Evolutionary conservation across 2,888 invertebrate species (phyloP).

Genomic region (Noctua comes): DNA sequence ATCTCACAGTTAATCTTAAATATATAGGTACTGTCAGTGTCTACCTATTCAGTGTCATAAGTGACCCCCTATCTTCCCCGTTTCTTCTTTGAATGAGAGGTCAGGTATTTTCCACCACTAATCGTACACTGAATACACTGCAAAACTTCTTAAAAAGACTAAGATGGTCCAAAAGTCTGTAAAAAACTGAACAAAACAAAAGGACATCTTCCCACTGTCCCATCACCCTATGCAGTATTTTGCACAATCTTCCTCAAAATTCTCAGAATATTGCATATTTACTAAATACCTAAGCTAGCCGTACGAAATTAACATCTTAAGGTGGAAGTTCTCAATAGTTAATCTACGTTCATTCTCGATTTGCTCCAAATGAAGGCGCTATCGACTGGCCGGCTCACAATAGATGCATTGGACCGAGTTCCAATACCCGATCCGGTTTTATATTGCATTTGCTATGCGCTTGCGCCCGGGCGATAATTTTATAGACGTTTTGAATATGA

Average conservation of each 20-base stretch:
- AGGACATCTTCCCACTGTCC: background rate
- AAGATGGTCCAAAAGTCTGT: background rate
- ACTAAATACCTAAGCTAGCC: conserved; percentile 58
- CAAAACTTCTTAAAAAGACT: background rate
- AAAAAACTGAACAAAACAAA: background rate
- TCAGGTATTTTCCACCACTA: background rate
- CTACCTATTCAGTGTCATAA: background rate
- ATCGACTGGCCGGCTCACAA: conserved; percentile 80
- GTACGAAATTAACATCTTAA: conserved; percentile 78
- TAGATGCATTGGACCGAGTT: conserved; percentile 82
- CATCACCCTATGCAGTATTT: background rate
- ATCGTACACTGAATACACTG: background rate
- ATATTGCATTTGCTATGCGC: conserved; percentile 65
- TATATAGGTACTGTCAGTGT: background rate
- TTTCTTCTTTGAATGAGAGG: background rate
- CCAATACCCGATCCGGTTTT: conserved; percentile 70
- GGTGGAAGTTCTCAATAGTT: conserved; percentile 83
- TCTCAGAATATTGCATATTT: conserved; percentile 21
- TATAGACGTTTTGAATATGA: background rate
- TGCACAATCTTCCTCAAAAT: background rate
- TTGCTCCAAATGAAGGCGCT: conserved; percentile 80
- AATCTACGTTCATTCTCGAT: conserved; percentile 88
- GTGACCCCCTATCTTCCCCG: background rate
- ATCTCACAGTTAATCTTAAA: too few relatives aligned
- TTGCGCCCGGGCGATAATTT: conserved; percentile 55